phyloP scores from a whole-genome alignment of 2,888 invertebrate species.

The Lymantria monacha region DNA sequence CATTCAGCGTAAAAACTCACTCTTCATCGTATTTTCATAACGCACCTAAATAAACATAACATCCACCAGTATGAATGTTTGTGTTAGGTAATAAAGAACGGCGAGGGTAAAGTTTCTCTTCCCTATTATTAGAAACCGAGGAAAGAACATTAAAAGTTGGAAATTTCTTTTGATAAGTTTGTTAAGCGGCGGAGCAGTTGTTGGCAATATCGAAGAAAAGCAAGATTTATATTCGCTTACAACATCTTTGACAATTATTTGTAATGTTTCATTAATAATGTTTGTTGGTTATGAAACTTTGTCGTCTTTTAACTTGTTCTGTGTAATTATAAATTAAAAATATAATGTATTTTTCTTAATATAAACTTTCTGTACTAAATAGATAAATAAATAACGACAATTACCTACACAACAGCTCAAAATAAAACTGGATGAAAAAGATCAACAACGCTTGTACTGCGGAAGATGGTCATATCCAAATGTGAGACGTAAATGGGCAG shows the following conservation, averaged over 20 bases:
- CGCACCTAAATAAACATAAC: no score
- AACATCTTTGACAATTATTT: slow-evolving; percentile 63
- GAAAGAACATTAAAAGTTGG: slow-evolving; percentile 72
- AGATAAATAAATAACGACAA: no score
- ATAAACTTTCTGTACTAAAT: no score
- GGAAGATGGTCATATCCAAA: no score
- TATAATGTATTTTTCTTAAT: no score
- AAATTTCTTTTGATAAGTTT: slow-evolving; percentile 61
- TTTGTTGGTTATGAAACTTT: slow-evolving; percentile 51
- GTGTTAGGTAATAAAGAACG: slow-evolving; percentile 26
- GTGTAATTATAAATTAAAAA: no score
- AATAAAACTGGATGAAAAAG: no score
- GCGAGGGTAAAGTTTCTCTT: slow-evolving; percentile 50
- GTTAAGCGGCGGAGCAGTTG: slow-evolving; percentile 51
- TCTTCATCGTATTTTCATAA: no score
- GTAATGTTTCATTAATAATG: slow-evolving; percentile 42
- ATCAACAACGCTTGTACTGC: no score
- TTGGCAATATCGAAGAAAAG: slow-evolving; percentile 63
- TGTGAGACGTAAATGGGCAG: no score
- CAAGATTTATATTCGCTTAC: slow-evolving; percentile 68
- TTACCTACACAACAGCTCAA: no score
- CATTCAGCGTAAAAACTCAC: no score
- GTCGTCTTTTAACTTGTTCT: slow-evolving; percentile 20
- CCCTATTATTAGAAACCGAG: slow-evolving; percentile 61
- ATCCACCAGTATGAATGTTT: neutral